Base-by-base conservation (phyloP, 2,888 invertebrate species). In the Stenolophus ochropezus region DNA sequence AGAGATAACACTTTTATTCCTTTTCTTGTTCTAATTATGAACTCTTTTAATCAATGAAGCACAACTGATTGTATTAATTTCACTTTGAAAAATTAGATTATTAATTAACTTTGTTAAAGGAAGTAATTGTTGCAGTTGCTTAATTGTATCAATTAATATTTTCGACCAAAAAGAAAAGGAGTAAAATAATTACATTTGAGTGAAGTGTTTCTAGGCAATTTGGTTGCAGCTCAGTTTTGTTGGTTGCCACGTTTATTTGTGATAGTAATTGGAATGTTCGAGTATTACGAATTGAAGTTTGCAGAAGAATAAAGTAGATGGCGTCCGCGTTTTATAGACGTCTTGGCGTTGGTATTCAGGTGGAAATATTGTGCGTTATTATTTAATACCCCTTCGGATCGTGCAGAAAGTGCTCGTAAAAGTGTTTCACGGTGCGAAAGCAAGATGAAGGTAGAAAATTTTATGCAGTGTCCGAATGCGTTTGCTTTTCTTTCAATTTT, bases 401-500 rank as follows among this genome's bases (percentile, higher is more conserved):
- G 8, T 56, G 0, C 21, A 56, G 20, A 56, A 56, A 21, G 61
- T 61, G 11, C 61, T 25, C 21, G 3, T 23, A 61, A 69, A 33
- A 33, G 8, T 65, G 25, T 69, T 69, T 69, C 27, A 18, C 27
- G 33, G 65, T 16, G 6, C 18, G 27, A 21, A 27, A n/a, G 18
- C 65, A 33, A 33, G 56, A 56, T 33, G 65, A 18, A 69, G 65
- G 65, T 69, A 14, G 23, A 69, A 69, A 56, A 69, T 69, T 69
- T 69, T 27, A 33, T 69, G 16, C 27, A 42, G 33, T 69, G 65
- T 69, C 65, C 65, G 65, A 69, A 69, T 21, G 18, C 18, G 65
- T 69, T 69, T 69, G 65, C 65, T 69, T 33, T 69, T 69, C 65
- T 69, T 69, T 69, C 33, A 69, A 69, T 69, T 69, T 69, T 69